Conservation (phyloP, 2,113 vertebrate species). For the Thamnophis sirtalis region DNA sequence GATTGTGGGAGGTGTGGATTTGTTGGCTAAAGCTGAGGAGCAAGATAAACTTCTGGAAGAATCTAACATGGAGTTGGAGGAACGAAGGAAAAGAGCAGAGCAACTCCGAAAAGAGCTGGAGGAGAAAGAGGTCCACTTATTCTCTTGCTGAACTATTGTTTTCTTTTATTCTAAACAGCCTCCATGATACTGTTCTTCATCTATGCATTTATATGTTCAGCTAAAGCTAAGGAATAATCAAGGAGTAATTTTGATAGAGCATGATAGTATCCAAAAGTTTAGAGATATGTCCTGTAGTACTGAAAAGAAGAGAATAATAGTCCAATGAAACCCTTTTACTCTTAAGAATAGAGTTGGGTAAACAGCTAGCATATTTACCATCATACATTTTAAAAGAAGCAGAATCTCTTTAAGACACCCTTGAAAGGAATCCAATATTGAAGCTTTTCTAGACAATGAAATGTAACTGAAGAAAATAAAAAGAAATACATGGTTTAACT, state of each 20-base stretch:
- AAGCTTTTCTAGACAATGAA: background rate
- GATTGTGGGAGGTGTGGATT: constrained; percentile 95
- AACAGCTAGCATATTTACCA: background rate
- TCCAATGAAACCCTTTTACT: background rate
- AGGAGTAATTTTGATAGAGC: background rate
- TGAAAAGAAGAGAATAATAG: background rate
- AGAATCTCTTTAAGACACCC: background rate
- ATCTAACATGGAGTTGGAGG: constrained; percentile 95
- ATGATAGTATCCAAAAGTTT: background rate
- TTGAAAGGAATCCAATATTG: background rate
- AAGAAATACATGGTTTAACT: background rate
- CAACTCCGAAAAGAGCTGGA: constrained; percentile 93
- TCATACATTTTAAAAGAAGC: background rate
- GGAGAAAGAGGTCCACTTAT: constrained; percentile 86
- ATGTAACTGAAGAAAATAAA: background rate
- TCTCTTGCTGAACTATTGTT: background rate
- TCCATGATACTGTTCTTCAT: background rate
- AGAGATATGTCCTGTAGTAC: background rate
- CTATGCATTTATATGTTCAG: background rate
- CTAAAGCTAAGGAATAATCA: background rate
- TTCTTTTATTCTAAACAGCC: background rate
- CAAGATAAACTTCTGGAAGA: constrained; percentile 96
- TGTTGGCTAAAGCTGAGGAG: constrained; percentile 96
- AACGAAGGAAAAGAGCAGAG: constrained; percentile 88
- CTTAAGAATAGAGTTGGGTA: background rate